Conservation (phyloP, 2,888 invertebrate species). For the Homarus gammarus region DNA sequence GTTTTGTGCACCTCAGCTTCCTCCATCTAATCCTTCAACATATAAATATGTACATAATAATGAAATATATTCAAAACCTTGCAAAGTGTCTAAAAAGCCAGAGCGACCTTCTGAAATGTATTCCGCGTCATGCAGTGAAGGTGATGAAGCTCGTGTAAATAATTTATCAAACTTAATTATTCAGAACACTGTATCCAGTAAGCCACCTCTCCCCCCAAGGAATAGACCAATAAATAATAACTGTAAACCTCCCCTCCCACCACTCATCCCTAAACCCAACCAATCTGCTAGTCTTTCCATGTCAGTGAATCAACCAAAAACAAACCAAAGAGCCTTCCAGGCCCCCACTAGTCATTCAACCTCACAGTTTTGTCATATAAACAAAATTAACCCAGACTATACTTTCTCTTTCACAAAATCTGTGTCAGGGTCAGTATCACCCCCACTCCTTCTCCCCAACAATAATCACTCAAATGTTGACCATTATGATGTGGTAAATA, state of each 20-base stretch:
- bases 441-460: neutral
- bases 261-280: conserved; percentile 55
- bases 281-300: conserved; percentile 17
- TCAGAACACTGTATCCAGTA: conserved; percentile 66
- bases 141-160: conserved; percentile 50
- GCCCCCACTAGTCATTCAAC: conserved; percentile 30
- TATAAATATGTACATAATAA: conserved; percentile 58
- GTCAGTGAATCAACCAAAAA: conserved; percentile 10
- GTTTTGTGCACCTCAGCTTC: neutral
- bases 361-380: conserved; percentile 46
- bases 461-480: neutral
- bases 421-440: neutral
- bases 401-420: conserved; percentile 70
- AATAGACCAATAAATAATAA: conserved; percentile 68
- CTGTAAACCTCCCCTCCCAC: conserved; percentile 59
- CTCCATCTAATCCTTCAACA: conserved; percentile 21
- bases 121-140: neutral
- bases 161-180: conserved; percentile 60
- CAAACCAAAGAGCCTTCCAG: conserved; percentile 28
- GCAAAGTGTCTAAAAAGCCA: conserved; percentile 40
- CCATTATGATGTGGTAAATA: conserved; percentile 28
- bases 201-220: conserved; percentile 75
- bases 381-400: conserved; percentile 63
- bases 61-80: conserved; percentile 60
- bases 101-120: neutral